Percentiles rank a stretch among this genome's conserved stretches.
These are phyloP conservation scores for Nymphalis urticae DNA, from an alignment of 2,888 invertebrate species.

Conservation along the genomic window DNA sequence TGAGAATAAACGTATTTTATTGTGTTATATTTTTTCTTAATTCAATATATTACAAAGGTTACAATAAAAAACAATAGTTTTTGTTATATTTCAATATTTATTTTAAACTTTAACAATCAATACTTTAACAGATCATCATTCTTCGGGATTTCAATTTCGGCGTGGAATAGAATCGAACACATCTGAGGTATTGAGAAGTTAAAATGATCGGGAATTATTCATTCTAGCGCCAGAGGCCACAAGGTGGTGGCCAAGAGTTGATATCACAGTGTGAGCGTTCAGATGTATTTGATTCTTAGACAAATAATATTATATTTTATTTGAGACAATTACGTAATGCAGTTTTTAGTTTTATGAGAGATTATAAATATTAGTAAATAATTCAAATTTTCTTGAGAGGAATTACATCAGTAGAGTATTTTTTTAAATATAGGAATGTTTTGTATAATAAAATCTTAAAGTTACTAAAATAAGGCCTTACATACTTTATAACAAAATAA, in stretches of 20 bases:
- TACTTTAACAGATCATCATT: constrained; percentile 18
- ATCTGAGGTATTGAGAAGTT: too few relatives aligned
- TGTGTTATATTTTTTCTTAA: too few relatives aligned
- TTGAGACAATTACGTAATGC: neutral
- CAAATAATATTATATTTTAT: neutral
- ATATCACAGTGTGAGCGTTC: too few relatives aligned
- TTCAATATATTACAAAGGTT: too few relatives aligned
- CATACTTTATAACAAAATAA: neutral
- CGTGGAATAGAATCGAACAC: too few relatives aligned
- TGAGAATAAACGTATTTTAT: too few relatives aligned
- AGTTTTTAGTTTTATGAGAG: neutral
- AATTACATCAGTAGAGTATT: neutral
- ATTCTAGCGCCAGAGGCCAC: too few relatives aligned
- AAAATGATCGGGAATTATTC: too few relatives aligned
- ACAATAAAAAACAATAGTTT: neutral
- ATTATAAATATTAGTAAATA: neutral
- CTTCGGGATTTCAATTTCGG: neutral
- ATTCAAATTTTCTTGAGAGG: neutral
- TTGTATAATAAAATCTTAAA: neutral
- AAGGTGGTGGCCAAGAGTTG: too few relatives aligned
- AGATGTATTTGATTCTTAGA: neutral
- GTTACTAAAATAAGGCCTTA: neutral
- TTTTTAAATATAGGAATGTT: constrained; percentile 1
- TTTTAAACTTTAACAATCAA: constrained; percentile 34
- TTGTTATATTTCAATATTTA: constrained; percentile 25